Evolutionary conservation across 2,797 vertebrate species (phyloP).

Genomic region (Amniataba percoides): DNA sequence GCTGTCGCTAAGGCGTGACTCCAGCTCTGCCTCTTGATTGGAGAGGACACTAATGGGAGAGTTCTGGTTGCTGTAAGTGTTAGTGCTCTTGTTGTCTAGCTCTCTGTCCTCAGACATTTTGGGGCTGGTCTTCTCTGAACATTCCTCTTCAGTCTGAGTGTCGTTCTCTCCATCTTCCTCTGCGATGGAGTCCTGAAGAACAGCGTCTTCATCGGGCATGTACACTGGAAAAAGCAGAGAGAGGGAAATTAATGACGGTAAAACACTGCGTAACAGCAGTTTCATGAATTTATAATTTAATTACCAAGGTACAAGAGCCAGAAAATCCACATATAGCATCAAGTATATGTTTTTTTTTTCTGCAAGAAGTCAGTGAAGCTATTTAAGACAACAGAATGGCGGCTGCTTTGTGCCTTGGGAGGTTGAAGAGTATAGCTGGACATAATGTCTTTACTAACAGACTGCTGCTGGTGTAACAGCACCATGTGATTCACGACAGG

Average conservation of each 20-base stretch:
- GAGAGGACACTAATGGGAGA: constrained; percentile 95
- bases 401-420: constrained; percentile 47
- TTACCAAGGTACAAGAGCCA: constrained; percentile 3
- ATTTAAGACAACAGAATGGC: constrained; percentile 42
- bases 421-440: constrained; percentile 48
- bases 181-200: constrained; percentile 87
- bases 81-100: constrained; percentile 90
- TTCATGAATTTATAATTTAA: neutral
- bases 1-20: constrained; percentile 93
- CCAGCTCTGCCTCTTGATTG: constrained; percentile 94
- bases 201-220: constrained; percentile 92
- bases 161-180: constrained; percentile 94
- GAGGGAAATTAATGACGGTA: constrained; percentile 26
- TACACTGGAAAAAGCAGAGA: constrained; percentile 87
- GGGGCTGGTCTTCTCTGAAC: constrained; percentile 91
- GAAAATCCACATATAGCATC: neutral
- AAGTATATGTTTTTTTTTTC: neutral
- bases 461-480: constrained; percentile 73
- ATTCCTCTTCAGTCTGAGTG: constrained; percentile 89
- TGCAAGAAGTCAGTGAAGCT: constrained; percentile 26
- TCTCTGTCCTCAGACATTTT: constrained; percentile 93
- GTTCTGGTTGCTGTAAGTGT: constrained; percentile 95
- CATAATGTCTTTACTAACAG: constrained; percentile 74
- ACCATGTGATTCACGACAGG: constrained; percentile 78
- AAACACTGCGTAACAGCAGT: neutral